Percentiles rank a stretch among this genome's conserved stretches.
Evolutionary conservation across 1,140 invertebrate genomes (phyloP).

Genomic region (Drosophila hydei): DNA sequence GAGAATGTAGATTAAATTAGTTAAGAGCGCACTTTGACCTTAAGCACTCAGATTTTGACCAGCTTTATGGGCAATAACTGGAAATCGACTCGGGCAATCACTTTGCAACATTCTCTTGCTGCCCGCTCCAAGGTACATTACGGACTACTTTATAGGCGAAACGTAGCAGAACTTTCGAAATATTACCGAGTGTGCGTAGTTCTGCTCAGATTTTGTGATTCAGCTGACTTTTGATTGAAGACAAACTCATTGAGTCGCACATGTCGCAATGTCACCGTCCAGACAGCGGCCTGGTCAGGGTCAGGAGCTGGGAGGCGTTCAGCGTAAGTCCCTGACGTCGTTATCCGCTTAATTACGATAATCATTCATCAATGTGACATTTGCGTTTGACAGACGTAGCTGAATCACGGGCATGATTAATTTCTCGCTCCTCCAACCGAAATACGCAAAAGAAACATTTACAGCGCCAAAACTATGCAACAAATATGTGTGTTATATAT

Average conservation of each 20-base stretch:
- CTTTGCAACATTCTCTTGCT: slow-evolving; percentile 4
- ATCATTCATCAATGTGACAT: slow-evolving; percentile 82
- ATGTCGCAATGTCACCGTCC: slow-evolving; percentile 65
- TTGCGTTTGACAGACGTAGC: slow-evolving; percentile 73
- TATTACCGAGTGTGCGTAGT: not conserved
- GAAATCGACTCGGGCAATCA: slow-evolving; percentile 32
- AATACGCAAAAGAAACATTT: not conserved
- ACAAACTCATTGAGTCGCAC: slow-evolving; percentile 45
- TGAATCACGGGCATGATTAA: slow-evolving; percentile 77
- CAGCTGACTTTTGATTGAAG: slow-evolving; percentile 56
- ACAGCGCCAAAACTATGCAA: slow-evolving; percentile 25
- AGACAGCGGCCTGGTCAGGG: slow-evolving; percentile 9
- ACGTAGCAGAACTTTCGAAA: slow-evolving; percentile 5
- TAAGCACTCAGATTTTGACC: slow-evolving; percentile 38
- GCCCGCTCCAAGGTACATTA: not conserved
- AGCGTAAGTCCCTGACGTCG: slow-evolving; percentile 44
- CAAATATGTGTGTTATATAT: not conserved
- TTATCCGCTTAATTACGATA: slow-evolving; percentile 78
- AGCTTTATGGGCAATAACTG: slow-evolving; percentile 36
- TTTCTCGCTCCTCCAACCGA: slow-evolving; percentile 31
- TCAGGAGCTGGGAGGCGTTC: no score
- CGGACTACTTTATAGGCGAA: not conserved
- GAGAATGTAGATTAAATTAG: slow-evolving; percentile 44
- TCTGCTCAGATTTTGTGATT: slow-evolving; percentile 7
- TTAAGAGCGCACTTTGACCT: slow-evolving; percentile 44